Base-by-base conservation (phyloP, 2,797 vertebrate species). In the Dendrocincla tyrannina region DNA sequence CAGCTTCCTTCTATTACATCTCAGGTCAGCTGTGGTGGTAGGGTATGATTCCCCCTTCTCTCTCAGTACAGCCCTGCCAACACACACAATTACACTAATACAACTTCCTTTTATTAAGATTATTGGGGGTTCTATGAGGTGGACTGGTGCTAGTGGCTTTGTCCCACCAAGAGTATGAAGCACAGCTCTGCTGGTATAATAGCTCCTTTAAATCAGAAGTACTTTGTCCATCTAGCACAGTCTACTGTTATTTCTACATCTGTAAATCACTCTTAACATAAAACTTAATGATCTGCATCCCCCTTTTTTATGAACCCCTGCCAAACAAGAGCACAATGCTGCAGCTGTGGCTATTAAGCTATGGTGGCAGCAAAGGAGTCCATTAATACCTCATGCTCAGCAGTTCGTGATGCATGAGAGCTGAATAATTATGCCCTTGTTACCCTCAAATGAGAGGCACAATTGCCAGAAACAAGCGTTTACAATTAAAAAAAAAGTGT, bases 351-450 rank as follows among this genome's bases (percentile, higher is more conserved):
- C 88, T 85, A 84, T 91, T 94, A 95, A 91, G 63, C 84, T 53
- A 75, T 20, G 85, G 89, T 83, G 73, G 91, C 69, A 62, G 74
- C 60, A 86, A 75, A 95, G 88, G 63, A 81, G 86, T 88, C 55
- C 88, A 81, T 90, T 96, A 92, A 93, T 96, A 87, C 80, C 91
- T 93, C 93, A 87, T 84, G 93, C 68, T 89, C 91, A 95, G 92
- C 88, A 96, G 85, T 96, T 96, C 87, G 93, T 83, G 90, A 88
- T 85, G 92, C 85, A 69, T 73, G 63, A 95, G 58, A 76, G 76
- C 62, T 75, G 94, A 95, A 92, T 94, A 93, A 96, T 96, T 94
- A 93, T 55, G 84, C 35, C 72, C 87, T 95, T 94, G 91, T 92
- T 91, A 92, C 25, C 59, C 89, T 80, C 69, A 73, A 67, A 64